Evolutionary conservation across 1,140 invertebrate species (phyloP), one percentile per base, ranked within the genome.

Genomic region (Zaprionus lachaisei): DNA sequence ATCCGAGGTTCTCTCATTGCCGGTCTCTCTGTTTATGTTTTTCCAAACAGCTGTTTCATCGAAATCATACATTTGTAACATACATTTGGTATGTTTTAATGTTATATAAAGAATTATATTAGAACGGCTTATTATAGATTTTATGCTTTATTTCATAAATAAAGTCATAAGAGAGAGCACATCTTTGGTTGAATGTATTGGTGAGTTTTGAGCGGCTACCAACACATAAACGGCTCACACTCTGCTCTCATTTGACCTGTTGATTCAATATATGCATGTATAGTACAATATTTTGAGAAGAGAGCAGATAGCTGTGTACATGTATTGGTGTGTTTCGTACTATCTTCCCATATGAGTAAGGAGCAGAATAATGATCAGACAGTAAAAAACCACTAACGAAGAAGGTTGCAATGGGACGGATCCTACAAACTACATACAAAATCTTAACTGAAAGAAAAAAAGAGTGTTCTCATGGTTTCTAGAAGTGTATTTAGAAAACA

Each of bases 281-380:
- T 22, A 31, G 28, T 31, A 31, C 2, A 22, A 49, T 49, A 12
- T 49, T 22, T 51, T 4, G 0, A 17, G 38, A 54, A 66, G 65
- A 67, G 65, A 67, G 55, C 41, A 37, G 38, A 1, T 28, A 1
- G 1, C 24, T 15, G 6, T 67, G 28, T 26, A 41, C 15, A 20
- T 58, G 65, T 67, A 41, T 67, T 67, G 55, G 0, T 47, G n/a
- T 15, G 14, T 44, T 47, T 17, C 28, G 17, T n/a, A 67, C 41
- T 34, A 58, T 22, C 20, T 37, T 47, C 65, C 4, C 31, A 67
- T 49, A 22, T 51, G 4, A 22, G 20, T 14, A 12, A 22, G 1
- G 9, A 22, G 47, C 11, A 12, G 4, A 2, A 51, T 4, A 24
- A 11, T 4, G 20, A 51, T 51, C 47, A 24, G 47, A 49, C 2